A percentile compares a stretch with the other conserved stretches of the same genome.
These are phyloP conservation scores for Dryobota labecula DNA, from an alignment of 2,888 invertebrate genomes.

Conservation along the genomic window DNA sequence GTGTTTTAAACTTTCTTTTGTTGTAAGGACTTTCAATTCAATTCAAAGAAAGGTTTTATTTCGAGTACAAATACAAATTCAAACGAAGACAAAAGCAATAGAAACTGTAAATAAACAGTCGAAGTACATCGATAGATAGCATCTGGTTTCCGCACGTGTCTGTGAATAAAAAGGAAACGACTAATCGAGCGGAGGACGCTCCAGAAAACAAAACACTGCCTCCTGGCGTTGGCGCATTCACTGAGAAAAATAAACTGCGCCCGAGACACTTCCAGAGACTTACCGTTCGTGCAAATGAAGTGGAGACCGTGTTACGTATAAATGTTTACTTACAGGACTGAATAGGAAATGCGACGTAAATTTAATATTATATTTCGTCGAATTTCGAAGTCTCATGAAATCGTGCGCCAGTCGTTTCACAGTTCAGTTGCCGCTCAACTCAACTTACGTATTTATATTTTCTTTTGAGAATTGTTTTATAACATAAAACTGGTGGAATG, in stretches of 20 bases:
- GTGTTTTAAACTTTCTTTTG: neutral
- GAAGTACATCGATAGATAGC: conserved; percentile 72
- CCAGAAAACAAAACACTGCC: conserved; percentile 80
- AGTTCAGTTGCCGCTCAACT: conserved; percentile 34
- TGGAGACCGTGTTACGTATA: conserved; percentile 77
- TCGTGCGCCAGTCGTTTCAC: conserved; percentile 45
- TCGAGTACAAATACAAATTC: conserved; percentile 33
- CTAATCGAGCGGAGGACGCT: conserved; percentile 79
- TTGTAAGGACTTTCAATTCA: conserved; percentile 19
- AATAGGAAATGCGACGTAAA: conserved; percentile 68
- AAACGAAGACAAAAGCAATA: conserved; percentile 49
- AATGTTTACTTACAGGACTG: conserved; percentile 75
- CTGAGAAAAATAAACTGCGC: conserved; percentile 80
- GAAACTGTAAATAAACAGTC: conserved; percentile 58
- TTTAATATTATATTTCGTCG: conserved; percentile 67
- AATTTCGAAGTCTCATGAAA: conserved; percentile 58
- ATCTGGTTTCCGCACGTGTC: conserved; percentile 75
- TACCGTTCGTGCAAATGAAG: conserved; percentile 77
- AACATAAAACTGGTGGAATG: conserved; percentile 22
- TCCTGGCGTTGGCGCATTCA: conserved; percentile 73
- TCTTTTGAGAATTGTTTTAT: conserved; percentile 32
- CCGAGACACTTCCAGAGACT: conserved; percentile 74
- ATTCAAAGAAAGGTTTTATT: conserved; percentile 37
- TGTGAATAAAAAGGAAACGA: conserved; percentile 77
- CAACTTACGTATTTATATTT: conserved; percentile 25